These are phyloP conservation scores for Alca torda DNA, from an alignment of 2,797 vertebrate genomes.

Conservation along the genomic window DNA sequence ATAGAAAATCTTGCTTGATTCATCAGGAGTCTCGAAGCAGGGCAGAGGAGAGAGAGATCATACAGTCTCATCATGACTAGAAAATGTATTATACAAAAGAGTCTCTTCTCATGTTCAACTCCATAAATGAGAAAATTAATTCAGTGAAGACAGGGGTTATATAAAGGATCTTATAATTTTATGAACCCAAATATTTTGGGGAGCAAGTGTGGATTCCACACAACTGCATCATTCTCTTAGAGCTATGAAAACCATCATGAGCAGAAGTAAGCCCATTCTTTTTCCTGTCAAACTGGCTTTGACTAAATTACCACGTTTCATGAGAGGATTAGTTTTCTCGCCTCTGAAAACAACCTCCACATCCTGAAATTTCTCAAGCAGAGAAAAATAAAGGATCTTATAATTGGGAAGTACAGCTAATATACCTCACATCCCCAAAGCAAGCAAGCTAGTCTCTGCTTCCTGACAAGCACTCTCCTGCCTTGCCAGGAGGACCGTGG, in stretches of 20 bases:
- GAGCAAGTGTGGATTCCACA: background rate
- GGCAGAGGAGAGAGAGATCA: background rate
- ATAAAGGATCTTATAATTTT: background rate
- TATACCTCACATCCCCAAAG: background rate
- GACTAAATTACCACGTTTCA: background rate
- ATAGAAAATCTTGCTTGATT: background rate
- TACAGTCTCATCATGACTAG: background rate
- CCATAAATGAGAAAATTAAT: background rate
- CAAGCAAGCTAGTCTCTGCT: background rate
- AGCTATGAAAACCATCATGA: background rate
- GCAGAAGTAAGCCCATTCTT: background rate
- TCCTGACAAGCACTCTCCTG: background rate
- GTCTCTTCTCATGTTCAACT: background rate
- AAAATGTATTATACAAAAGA: background rate
- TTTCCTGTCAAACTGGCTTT: background rate
- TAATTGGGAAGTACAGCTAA: background rate
- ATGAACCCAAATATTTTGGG: background rate
- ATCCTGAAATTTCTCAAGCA: background rate
- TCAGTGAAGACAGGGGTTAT: background rate
- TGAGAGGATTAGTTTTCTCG: background rate
- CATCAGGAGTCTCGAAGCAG: background rate
- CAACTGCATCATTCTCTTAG: background rate
- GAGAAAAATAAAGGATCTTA: background rate
- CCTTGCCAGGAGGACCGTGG: background rate
- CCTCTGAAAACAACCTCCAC: background rate